Base-by-base conservation (phyloP, 2,888 invertebrate species). In the Myathropa florea region DNA sequence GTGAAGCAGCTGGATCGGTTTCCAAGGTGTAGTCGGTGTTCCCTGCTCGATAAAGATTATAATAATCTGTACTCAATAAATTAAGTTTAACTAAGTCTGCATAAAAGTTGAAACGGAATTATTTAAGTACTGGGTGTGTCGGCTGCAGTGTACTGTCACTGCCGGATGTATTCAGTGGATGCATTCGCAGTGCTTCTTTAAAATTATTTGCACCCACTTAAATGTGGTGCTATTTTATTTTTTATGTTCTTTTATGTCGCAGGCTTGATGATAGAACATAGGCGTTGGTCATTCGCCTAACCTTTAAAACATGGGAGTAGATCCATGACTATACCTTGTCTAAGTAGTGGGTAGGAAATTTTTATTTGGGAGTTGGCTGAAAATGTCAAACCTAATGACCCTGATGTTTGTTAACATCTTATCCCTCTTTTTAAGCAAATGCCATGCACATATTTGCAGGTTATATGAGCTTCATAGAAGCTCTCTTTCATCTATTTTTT, bases 121-220 rank as follows among this genome's bases (percentile, higher is more conserved):
- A 76, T 63, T 68, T 77, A 68, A 77, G 33, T 61, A 63, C 77
- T 68, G 68, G 77, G 77, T 77, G 77, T 68, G 77, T 33, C 61
- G 4, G 21, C 18, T 60, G 18, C 26, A 9, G 26, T n/a, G 26
- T 6, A 18, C 28, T 75, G 65, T 9, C 26, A 26, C 39, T 39
- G 28, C 67, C 65, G 67, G 67, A 76, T 76, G 24, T 39, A 24
- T 53, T 36, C 55, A 18, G 46, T 46, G 4, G 46, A 18, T 46
- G 46, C 46, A 46, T 46, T 46, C 18, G 46, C 46, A 46, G 18
- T 46, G 18, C 46, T 46, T 46, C 46, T 46, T 46, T 46, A 46
- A 39, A 39, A 39, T 39, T 39, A 39, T 18, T 46, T 18, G 46
- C 18, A 7, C 18, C 46, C 46, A 46, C 46, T 18, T 18, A 46